phyloP scores from a whole-genome alignment of 2,113 vertebrate species.

The Zosterops hypoxanthus region DNA sequence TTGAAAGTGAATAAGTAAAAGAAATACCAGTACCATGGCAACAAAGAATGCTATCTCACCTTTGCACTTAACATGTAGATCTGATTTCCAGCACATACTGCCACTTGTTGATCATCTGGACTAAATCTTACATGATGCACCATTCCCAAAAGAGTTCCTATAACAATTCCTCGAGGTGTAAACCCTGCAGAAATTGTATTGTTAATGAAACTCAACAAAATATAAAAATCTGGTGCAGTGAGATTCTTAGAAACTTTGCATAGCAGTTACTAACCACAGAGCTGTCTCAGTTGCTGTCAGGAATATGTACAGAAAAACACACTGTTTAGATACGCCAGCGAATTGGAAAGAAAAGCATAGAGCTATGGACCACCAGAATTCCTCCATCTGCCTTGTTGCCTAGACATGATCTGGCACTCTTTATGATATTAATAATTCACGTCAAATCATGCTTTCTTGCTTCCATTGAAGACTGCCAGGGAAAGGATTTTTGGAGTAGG shows the following conservation, averaged over 20 bases:
- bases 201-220: background rate
- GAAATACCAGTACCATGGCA: background rate
- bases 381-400: background rate
- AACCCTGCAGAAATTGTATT: constrained; percentile 69
- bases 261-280: background rate
- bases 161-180: constrained; percentile 74
- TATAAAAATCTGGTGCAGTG: background rate
- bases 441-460: background rate
- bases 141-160: constrained; percentile 76
- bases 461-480: background rate
- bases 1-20: background rate
- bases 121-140: constrained; percentile 80
- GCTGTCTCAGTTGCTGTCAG: background rate
- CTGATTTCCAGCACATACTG: constrained; percentile 75
- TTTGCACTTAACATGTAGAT: constrained; percentile 76
- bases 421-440: background rate
- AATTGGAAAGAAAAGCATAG: background rate
- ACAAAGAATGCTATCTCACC: constrained; percentile 67
- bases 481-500: background rate
- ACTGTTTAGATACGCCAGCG: background rate
- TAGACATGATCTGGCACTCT: background rate
- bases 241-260: background rate
- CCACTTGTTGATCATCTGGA: constrained; percentile 74
- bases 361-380: background rate
- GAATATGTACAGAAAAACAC: background rate